phyloP scores from a whole-genome alignment of 2,797 vertebrate genomes.

The Eulemur mongoz region DNA sequence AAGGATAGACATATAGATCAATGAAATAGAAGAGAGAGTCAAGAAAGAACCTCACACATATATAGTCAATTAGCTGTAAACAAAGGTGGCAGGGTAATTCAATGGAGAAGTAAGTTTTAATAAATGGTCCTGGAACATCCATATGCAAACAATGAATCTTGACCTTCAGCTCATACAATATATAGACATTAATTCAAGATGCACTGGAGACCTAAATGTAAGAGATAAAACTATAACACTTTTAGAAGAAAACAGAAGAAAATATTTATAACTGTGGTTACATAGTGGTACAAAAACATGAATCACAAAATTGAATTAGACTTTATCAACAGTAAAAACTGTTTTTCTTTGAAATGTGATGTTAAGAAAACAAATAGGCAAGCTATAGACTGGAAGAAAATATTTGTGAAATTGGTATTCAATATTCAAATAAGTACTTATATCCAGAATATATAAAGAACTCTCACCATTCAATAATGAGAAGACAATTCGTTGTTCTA shows the following conservation, averaged over 20 bases:
- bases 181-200: conserved; percentile 45
- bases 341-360: conserved; percentile 1
- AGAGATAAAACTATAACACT: conserved; percentile 28
- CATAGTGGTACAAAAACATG: neutral
- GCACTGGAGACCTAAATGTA: neutral
- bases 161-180: neutral
- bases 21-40: neutral
- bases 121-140: neutral
- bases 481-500: neutral
- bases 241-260: conserved; percentile 23
- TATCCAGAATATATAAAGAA: neutral
- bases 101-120: neutral
- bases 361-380: conserved; percentile 23
- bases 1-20: neutral
- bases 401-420: conserved; percentile 11
- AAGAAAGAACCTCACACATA: neutral
- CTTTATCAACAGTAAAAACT: neutral
- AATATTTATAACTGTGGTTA: neutral
- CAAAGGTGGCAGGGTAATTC: neutral
- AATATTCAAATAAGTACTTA: neutral
- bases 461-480: neutral
- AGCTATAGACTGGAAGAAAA: neutral
- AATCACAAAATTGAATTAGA: conserved; percentile 50
- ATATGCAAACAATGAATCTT: conserved; percentile 3
- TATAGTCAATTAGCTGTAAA: neutral